Percentiles rank a stretch among this genome's conserved stretches.
Conservation (phyloP, 2,797 vertebrate genomes). For the Acipenser ruthenus region DNA sequence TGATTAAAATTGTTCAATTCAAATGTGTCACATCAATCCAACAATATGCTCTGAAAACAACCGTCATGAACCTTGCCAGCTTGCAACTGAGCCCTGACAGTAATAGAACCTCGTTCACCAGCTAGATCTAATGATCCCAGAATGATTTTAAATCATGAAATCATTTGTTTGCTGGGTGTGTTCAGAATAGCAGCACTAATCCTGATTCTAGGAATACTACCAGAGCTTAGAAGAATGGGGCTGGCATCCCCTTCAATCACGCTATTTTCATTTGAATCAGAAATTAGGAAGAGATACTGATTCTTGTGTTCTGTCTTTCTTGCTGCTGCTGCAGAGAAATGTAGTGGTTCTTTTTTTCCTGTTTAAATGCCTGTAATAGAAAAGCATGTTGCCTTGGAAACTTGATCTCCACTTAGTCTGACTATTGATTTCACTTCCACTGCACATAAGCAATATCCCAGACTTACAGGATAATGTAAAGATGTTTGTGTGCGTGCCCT, state of each 20-base stretch:
- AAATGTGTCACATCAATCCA: not conserved
- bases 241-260: not conserved
- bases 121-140: not conserved
- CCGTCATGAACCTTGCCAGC: not conserved
- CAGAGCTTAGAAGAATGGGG: not conserved
- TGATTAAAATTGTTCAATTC: slow-evolving; percentile 36
- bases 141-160: slow-evolving; percentile 23
- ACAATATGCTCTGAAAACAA: not conserved
- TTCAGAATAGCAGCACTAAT: slow-evolving; percentile 4
- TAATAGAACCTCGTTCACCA: not conserved
- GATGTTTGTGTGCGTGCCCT: slow-evolving; percentile 2
- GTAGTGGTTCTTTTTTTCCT: not conserved
- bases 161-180: slow-evolving; percentile 19
- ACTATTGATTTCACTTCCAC: slow-evolving; percentile 23
- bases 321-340: not conserved
- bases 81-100: not conserved
- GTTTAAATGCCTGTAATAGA: slow-evolving; percentile 5
- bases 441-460: slow-evolving; percentile 26
- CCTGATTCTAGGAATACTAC: not conserved
- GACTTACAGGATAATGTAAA: slow-evolving; percentile 20
- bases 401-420: slow-evolving; percentile 40
- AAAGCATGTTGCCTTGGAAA: slow-evolving; percentile 53
- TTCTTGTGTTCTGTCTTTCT: not conserved
- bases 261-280: not conserved
- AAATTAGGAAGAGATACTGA: not conserved